Percentiles rank a stretch among this genome's conserved stretches.
These are phyloP conservation scores for Bradypodion pumilum DNA, from an alignment of 2,797 vertebrate genomes.

Conservation along the genomic window DNA sequence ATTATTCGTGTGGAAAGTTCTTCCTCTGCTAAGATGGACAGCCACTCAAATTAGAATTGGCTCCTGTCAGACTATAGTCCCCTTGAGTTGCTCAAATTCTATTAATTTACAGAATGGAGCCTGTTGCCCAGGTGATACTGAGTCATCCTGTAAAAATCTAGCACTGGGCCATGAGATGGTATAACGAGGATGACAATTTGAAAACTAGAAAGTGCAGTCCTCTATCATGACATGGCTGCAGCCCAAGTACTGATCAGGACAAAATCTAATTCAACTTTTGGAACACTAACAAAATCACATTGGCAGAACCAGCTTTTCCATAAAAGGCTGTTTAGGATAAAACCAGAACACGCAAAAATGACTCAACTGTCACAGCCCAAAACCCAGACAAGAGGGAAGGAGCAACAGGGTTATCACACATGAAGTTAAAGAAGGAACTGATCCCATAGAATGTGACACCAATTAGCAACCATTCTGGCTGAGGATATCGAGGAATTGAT, in stretches of 20 bases:
- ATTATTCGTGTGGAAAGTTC: not conserved
- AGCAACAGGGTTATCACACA: not conserved
- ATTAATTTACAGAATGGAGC: constrained; percentile 3
- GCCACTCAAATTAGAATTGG: not conserved
- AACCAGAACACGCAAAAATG: not conserved
- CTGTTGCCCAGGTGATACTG: constrained; percentile 38
- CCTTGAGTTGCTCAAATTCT: constrained; percentile 14
- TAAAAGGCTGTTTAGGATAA: not conserved
- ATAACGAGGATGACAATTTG: constrained; percentile 5
- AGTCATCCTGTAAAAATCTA: constrained; percentile 17
- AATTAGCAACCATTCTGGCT: too few relatives aligned
- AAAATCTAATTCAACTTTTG: constrained; percentile 27
- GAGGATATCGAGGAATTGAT: not conserved
- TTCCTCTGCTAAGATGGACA: constrained; percentile 6
- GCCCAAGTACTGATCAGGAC: not conserved
- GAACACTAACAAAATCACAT: constrained; percentile 8
- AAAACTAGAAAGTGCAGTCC: constrained; percentile 9
- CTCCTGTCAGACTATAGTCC: not conserved
- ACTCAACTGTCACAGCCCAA: not conserved
- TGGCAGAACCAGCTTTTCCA: not conserved
- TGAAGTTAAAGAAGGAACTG: not conserved
- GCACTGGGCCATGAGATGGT: constrained; percentile 8
- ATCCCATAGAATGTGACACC: not conserved
- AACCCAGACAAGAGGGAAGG: not conserved
- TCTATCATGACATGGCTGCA: not conserved